Evolutionary conservation across 2,113 vertebrate species (phyloP).

Genomic region (Heloderma charlesbogerti): DNA sequence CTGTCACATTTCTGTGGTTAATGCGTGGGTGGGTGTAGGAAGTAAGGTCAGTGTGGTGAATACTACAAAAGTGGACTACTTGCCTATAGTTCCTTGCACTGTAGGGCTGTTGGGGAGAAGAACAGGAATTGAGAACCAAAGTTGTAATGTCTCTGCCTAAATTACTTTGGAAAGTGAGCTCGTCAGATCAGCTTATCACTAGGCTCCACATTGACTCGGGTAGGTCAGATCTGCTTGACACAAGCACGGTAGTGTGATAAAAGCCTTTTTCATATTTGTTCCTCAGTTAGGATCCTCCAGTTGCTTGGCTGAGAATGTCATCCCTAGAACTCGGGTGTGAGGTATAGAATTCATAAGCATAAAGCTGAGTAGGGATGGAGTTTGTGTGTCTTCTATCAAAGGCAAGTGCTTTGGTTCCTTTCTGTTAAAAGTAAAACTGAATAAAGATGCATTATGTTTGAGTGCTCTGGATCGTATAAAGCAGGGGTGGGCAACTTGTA

Average conservation of each 20-base stretch:
- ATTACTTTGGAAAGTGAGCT: background rate
- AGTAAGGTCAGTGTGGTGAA: background rate
- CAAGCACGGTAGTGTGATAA: background rate
- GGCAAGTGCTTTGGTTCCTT: background rate
- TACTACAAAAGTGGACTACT: background rate
- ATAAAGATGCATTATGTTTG: background rate
- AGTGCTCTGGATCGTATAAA: background rate
- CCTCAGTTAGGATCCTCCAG: background rate
- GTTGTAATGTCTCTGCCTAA: background rate
- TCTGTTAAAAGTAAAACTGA: background rate
- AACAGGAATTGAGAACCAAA: background rate
- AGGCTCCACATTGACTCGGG: too few species aligned
- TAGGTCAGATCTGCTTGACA: background rate
- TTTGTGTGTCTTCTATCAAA: background rate
- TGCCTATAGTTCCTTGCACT: background rate
- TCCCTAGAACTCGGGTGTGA: too few species aligned
- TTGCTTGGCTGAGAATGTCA: background rate
- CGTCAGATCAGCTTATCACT: background rate
- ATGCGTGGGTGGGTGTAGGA: background rate
- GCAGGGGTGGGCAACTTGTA: background rate
- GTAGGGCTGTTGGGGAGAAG: background rate
- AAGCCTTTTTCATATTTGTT: background rate
- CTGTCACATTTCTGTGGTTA: background rate
- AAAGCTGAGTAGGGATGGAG: background rate
- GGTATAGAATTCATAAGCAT: background rate